Base-by-base conservation (phyloP, 2,113 vertebrate genomes). In the Protobothrops flavoviridis region DNA sequence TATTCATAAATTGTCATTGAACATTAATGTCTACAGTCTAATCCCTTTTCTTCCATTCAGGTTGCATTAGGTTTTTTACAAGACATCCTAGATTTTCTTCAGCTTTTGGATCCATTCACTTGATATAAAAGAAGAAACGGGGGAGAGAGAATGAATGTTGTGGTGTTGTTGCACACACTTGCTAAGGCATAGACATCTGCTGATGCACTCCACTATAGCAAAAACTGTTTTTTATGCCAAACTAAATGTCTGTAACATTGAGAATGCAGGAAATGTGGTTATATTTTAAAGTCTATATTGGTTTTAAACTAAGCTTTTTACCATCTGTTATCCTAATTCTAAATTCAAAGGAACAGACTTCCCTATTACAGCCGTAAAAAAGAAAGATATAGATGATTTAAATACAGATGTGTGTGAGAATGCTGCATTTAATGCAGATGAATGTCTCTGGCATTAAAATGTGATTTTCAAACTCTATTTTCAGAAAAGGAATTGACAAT, bases 271-370 rank as follows among this genome's bases (percentile, higher is more conserved):
- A 89, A 95, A 88, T 95, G 94, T 55, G 91, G 90, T 96, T 90
- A 96, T 96, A 96, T 96, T 97, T 96, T 94, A 97, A 97, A 97
- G 90, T 4, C 45, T 61, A 90, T 94, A 95, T 94, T 96, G 95
- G 85, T 94, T 96, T 81, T 96, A 96, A 95, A 93, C 48, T 91
- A 94, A 96, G 48, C 6, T 89, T 96, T 96, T 96, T 26, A 29
- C 59, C 48, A 53, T 96, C 94, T 96, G 93, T 94, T 97, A 45
- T 91, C 92, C 87, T 94, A 95, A 93, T 12, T 45, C 6, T 93
- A 93, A 97, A 96, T 94, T 29, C 55, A 94, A 95, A 96, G 53
- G 15, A 94, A 43, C 43, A 94, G 90, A 91, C 93, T 93, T 90
- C 81, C 12, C 91, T 92, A 29, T 93, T 95, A 52, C 81, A 94